phyloP scores from a whole-genome alignment of 2,888 invertebrate genomes.

The Plagiodera versicolora region DNA sequence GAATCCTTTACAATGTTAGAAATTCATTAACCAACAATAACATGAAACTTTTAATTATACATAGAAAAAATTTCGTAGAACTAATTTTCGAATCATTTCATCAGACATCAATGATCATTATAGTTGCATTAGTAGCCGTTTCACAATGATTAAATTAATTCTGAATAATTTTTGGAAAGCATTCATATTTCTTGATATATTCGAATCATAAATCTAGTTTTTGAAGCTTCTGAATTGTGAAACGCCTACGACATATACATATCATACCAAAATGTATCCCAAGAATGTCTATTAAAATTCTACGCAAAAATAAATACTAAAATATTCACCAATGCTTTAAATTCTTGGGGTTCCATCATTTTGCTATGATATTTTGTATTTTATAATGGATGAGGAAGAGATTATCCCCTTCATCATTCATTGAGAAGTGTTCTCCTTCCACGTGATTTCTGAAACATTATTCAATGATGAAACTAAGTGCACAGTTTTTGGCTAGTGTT shows the following conservation, averaged over 20 bases:
- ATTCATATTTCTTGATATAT: too few relatives aligned
- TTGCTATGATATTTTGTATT: not conserved
- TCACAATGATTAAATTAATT: not conserved
- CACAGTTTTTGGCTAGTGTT: too few relatives aligned
- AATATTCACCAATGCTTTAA: not conserved
- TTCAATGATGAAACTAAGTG: too few relatives aligned
- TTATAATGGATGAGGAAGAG: too few relatives aligned
- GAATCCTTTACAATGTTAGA: too few relatives aligned
- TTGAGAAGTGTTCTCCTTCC: not conserved
- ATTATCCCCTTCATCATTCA: not conserved
- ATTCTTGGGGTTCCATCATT: not conserved
- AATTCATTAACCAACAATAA: too few relatives aligned
- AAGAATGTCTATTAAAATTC: not conserved
- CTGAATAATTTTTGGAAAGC: not conserved
- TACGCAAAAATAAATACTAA: not conserved
- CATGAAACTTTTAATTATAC: too few relatives aligned
- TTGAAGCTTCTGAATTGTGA: not conserved
- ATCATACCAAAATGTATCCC: not conserved
- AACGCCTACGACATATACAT: not conserved
- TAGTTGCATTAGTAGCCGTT: not conserved
- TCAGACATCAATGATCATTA: not conserved
- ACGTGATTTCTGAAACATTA: not conserved
- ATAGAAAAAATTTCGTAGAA: too few relatives aligned
- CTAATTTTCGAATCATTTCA: too few relatives aligned
- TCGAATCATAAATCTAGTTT: too few relatives aligned